A percentile compares a stretch with the other conserved stretches of the same genome.
Evolutionary conservation across 2,888 invertebrate species (phyloP).

Genomic region (Geophilus truncorum): DNA sequence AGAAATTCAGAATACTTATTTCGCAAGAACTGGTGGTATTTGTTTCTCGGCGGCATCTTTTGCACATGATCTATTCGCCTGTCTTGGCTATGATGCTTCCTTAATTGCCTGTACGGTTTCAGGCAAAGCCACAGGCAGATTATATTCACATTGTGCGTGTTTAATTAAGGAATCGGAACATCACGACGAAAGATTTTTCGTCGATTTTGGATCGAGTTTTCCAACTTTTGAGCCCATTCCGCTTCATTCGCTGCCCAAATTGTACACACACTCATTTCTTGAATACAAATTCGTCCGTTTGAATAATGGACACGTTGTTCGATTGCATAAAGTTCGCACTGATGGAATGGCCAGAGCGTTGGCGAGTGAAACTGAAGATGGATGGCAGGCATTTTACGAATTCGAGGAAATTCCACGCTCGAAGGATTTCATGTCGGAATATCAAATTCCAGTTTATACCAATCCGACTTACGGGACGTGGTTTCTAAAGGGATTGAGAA

Average conservation of each 20-base stretch:
- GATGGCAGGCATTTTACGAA: neutral
- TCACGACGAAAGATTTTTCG: neutral
- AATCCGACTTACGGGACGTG: neutral
- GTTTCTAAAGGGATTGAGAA: neutral
- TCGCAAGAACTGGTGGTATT: neutral
- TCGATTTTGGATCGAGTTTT: slow-evolving; percentile 20
- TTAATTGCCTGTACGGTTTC: neutral
- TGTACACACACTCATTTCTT: neutral
- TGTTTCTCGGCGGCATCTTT: neutral
- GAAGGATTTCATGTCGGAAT: neutral
- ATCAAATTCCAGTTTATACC: neutral
- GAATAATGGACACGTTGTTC: neutral
- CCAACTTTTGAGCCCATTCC: slow-evolving; percentile 25
- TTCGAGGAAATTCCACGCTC: neutral
- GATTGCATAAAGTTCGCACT: neutral
- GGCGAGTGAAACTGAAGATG: neutral
- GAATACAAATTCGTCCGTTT: neutral
- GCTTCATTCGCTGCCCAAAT: neutral
- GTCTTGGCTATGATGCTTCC: too few relatives aligned
- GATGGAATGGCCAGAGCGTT: too few relatives aligned
- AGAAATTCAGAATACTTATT: neutral
- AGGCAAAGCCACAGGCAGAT: neutral
- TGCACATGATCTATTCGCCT: neutral
- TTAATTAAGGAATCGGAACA: neutral
- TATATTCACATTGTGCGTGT: neutral